Evolutionary conservation across 2,113 vertebrate species (phyloP).

Genomic region (Actenoides lindsayi): DNA sequence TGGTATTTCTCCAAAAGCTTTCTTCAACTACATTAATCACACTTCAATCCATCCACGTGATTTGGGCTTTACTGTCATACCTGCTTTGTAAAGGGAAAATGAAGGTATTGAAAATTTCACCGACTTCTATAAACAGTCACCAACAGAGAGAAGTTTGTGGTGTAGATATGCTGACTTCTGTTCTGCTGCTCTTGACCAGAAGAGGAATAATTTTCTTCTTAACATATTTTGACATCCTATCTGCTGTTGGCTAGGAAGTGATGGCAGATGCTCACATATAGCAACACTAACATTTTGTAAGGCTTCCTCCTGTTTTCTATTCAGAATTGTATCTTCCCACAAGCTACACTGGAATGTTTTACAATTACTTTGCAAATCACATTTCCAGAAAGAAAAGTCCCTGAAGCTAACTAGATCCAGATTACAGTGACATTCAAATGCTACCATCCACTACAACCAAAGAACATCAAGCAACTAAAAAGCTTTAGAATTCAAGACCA

Average conservation of each 20-base stretch:
- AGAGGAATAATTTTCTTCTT: constrained; percentile 14
- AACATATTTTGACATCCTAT: constrained; percentile 23
- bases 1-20: not conserved
- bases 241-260: constrained; percentile 18
- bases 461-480: not conserved
- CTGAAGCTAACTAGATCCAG: not conserved
- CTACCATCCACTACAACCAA: not conserved
- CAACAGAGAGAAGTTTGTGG: not conserved
- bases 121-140: not conserved
- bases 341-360: not conserved
- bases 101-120: not conserved
- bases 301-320: constrained; percentile 31
- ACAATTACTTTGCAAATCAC: constrained; percentile 26
- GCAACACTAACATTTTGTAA: constrained; percentile 17
- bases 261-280: constrained; percentile 32
- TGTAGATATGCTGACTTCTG: not conserved
- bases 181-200: constrained; percentile 16
- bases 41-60: not conserved
- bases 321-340: constrained; percentile 15
- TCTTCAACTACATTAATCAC: not conserved
- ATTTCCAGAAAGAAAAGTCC: constrained; percentile 3
- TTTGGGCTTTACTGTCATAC: not conserved
- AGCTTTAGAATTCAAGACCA: not conserved
- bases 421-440: not conserved
- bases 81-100: not conserved